Evolutionary conservation across 37 sponge, comb jelly and placozoan species (phyloP).

Genomic region (Chondrilla cf. caribensis): DNA sequence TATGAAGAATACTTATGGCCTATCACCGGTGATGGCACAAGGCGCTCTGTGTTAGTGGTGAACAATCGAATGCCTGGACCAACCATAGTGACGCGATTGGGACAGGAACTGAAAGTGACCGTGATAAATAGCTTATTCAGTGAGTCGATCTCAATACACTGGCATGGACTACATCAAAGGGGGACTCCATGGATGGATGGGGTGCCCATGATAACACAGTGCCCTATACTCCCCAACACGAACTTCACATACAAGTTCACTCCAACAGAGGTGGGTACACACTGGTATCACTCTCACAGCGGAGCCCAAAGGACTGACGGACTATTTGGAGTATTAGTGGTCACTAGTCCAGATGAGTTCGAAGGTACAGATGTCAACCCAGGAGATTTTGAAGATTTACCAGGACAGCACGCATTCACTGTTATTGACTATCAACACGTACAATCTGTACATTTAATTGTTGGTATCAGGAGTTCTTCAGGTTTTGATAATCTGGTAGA

Average conservation of each 20-base stretch:
- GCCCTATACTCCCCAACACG: slow-evolving; percentile 54
- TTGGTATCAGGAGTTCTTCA: background rate
- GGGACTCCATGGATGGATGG: slow-evolving; percentile 82
- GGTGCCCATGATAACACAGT: slow-evolving; percentile 55
- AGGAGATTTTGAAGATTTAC: slow-evolving; percentile 6
- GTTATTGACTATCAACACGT: slow-evolving; percentile 67
- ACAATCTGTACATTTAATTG: slow-evolving; percentile 24
- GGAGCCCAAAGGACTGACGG: slow-evolving; percentile 60
- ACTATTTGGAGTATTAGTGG: slow-evolving; percentile 55
- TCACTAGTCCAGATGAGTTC: too few relatives aligned
- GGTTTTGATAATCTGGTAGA: background rate
- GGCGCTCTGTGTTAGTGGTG: background rate
- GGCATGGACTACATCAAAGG: slow-evolving; percentile 76
- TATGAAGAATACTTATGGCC: too few relatives aligned
- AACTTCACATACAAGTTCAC: slow-evolving; percentile 28
- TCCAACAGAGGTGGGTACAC: slow-evolving; percentile 54
- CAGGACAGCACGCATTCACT: slow-evolving; percentile 58
- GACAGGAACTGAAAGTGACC: slow-evolving; percentile 41
- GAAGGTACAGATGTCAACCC: background rate
- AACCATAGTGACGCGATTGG: background rate
- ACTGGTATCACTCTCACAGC: slow-evolving; percentile 81
- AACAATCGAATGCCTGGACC: background rate
- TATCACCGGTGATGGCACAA: background rate
- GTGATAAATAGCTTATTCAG: slow-evolving; percentile 49
- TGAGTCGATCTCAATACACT: slow-evolving; percentile 64